Conservation (phyloP, 2,888 invertebrate genomes). For the Tortricodes alternella region DNA sequence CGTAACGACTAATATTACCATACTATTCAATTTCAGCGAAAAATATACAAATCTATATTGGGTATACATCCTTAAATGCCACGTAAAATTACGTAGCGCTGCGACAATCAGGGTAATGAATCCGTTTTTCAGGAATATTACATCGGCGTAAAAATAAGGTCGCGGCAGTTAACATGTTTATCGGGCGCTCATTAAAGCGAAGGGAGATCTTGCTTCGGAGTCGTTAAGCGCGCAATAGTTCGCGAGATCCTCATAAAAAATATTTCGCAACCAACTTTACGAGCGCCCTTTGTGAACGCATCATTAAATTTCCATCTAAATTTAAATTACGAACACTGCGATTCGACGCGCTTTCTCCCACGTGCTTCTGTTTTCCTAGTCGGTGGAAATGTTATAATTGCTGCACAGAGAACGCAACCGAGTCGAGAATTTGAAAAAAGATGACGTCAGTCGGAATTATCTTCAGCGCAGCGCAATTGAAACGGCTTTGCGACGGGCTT, state of each 20-base stretch:
- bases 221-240: slow-evolving; percentile 84
- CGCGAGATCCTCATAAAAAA: slow-evolving; percentile 83
- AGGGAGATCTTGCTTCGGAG: slow-evolving; percentile 82
- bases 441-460: slow-evolving; percentile 83
- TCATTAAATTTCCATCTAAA: slow-evolving; percentile 84
- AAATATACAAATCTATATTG: too few relatives aligned
- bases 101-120: slow-evolving; percentile 69
- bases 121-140: slow-evolving; percentile 80
- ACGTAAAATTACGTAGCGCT: slow-evolving; percentile 48
- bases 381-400: slow-evolving; percentile 82
- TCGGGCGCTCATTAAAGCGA: slow-evolving; percentile 82
- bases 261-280: slow-evolving; percentile 82
- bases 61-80: slow-evolving; percentile 31
- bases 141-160: slow-evolving; percentile 81
- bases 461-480: slow-evolving; percentile 83
- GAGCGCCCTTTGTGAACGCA: slow-evolving; percentile 82
- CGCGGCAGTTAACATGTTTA: slow-evolving; percentile 82
- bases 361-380: slow-evolving; percentile 82
- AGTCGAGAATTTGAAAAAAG: slow-evolving; percentile 81
- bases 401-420: slow-evolving; percentile 78
- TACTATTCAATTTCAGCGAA: too few relatives aligned
- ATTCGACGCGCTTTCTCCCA: slow-evolving; percentile 74
- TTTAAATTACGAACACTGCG: slow-evolving; percentile 80
- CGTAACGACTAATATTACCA: too few relatives aligned
- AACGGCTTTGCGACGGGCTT: slow-evolving; percentile 83